These are phyloP conservation scores for Aptenodytes patagonicus DNA, from an alignment of 2,113 vertebrate species.

Conservation along the genomic window DNA sequence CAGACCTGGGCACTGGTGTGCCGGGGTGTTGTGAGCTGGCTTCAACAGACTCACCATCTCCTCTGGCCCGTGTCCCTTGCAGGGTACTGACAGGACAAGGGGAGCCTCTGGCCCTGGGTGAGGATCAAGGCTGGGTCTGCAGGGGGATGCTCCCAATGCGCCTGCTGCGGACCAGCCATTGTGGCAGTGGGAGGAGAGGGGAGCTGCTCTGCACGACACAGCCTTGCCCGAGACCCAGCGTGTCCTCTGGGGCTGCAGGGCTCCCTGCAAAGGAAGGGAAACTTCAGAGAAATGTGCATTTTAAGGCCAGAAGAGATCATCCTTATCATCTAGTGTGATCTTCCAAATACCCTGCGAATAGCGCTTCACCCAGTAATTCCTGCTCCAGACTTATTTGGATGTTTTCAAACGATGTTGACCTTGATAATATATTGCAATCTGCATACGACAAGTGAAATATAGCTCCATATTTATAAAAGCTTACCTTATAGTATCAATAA, in stretches of 20 bases:
- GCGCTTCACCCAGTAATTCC: background rate
- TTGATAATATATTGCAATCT: background rate
- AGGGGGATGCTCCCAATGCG: rapidly evolving
- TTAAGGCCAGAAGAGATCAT: background rate
- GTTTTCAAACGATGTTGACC: conserved; percentile 25
- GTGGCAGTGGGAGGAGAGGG: rapidly evolving
- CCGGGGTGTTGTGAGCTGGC: rapidly evolving
- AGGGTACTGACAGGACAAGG: background rate
- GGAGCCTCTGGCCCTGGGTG: rapidly evolving
- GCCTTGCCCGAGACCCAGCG: background rate
- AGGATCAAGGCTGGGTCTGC: background rate
- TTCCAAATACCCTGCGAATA: background rate
- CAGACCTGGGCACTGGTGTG: rapidly evolving
- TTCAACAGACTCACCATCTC: background rate
- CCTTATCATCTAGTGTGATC: background rate
- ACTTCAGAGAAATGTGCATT: background rate
- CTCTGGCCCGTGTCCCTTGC: rapidly evolving
- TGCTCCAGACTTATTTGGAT: background rate
- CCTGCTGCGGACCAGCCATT: rapidly evolving
- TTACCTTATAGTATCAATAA: background rate
- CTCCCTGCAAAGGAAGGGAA: background rate
- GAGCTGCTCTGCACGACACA: rapidly evolving
- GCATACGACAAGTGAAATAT: background rate
- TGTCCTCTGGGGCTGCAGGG: too few species aligned
- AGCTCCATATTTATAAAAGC: background rate